Evolutionary conservation across 2,797 vertebrate genomes (phyloP).

Genomic region (Tangara arthus): DNA sequence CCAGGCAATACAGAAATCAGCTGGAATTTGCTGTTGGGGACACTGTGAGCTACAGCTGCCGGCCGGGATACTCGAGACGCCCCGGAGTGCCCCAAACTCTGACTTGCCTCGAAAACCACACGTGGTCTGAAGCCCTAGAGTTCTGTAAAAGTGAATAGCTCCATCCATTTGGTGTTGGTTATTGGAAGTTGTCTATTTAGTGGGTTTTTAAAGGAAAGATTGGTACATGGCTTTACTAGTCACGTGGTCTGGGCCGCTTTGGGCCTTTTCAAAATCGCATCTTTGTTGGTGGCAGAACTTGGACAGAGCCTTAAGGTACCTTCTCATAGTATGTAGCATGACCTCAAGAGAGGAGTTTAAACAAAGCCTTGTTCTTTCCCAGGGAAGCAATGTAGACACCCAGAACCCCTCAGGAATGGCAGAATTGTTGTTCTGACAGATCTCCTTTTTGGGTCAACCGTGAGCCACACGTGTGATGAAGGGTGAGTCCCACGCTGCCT

Average conservation of each 20-base stretch:
- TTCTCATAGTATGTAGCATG: not conserved
- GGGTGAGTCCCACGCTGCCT: constrained; percentile 32
- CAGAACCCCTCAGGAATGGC: constrained; percentile 21
- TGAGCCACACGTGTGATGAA: not conserved
- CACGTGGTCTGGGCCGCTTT: not conserved
- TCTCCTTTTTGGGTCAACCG: not conserved
- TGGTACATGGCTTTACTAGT: constrained; percentile 62
- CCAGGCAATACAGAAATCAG: not conserved
- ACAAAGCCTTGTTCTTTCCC: constrained; percentile 49
- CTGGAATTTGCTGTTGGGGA: constrained; percentile 27
- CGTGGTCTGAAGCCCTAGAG: constrained; percentile 58
- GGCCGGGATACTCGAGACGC: not conserved
- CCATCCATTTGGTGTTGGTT: constrained; percentile 7
- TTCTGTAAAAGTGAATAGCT: constrained; percentile 72
- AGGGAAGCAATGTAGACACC: constrained; percentile 44
- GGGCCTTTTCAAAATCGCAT: not conserved
- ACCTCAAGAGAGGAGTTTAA: not conserved
- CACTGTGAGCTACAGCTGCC: constrained; percentile 48
- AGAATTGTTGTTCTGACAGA: constrained; percentile 45
- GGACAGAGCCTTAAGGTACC: constrained; percentile 11
- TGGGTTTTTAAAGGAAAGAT: not conserved
- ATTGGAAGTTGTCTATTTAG: not conserved
- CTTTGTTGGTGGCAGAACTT: not conserved
- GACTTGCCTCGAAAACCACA: constrained; percentile 47
- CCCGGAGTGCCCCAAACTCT: not conserved